These are phyloP conservation scores for Cynopterus sphinx DNA, from an alignment of 2,797 vertebrate species.

Conservation along the genomic window DNA sequence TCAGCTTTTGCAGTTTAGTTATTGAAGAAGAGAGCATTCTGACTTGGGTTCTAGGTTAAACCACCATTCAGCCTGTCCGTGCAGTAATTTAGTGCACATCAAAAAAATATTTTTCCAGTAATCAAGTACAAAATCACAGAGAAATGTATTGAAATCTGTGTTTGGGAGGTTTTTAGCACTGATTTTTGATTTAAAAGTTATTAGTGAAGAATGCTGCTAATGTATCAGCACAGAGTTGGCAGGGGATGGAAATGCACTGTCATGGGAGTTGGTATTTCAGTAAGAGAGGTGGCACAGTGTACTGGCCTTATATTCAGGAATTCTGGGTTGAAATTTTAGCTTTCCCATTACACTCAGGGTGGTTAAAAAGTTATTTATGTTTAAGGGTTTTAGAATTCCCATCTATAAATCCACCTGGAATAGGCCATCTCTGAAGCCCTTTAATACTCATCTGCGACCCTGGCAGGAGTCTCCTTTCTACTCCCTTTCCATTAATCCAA, in stretches of 20 bases:
- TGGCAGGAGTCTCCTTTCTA: not conserved
- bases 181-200: not conserved
- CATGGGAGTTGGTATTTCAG: not conserved
- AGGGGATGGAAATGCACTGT: not conserved
- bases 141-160: slow-evolving; percentile 1
- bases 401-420: not conserved
- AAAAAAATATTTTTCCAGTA: not conserved
- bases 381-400: not conserved
- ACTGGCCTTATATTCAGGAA: not conserved
- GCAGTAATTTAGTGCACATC: not conserved
- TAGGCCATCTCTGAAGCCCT: not conserved
- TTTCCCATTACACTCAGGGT: not conserved
- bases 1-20: not conserved
- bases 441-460: not conserved
- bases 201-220: not conserved
- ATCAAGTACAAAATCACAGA: slow-evolving; percentile 18
- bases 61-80: not conserved
- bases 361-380: not conserved
- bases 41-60: slow-evolving; percentile 11
- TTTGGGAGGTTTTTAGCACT: not conserved
- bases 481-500: not conserved
- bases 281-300: not conserved
- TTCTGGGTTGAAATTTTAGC: not conserved
- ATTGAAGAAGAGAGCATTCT: not conserved
- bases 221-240: not conserved